These are phyloP conservation scores for Hermaeophaga mercurialis DNA, from an alignment of 2,888 invertebrate species.

Conservation along the genomic window DNA sequence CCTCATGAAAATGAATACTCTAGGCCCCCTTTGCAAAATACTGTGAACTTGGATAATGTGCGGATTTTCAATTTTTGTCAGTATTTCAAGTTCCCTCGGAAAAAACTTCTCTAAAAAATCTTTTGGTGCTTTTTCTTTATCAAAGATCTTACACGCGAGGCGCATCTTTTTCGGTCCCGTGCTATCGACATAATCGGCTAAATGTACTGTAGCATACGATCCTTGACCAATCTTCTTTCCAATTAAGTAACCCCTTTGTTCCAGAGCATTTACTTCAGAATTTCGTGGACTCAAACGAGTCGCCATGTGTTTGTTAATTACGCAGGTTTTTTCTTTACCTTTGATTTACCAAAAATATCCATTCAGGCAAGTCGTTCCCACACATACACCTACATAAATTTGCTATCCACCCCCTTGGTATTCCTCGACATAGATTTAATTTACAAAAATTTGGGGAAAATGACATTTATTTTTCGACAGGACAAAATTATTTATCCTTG, in stretches of 20 bases:
- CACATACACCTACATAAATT: conserved; percentile 37
- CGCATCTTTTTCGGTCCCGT: conserved; percentile 73
- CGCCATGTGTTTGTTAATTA: conserved; percentile 62
- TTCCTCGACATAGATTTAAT: conserved; percentile 37
- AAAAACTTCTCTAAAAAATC: conserved; percentile 93
- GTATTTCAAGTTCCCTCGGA: conserved; percentile 88
- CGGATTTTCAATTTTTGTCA: conserved; percentile 87
- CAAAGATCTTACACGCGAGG: conserved; percentile 89
- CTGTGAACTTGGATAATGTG: conserved; percentile 90
- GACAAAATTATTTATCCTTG: conserved; percentile 42
- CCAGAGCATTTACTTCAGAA: conserved; percentile 84
- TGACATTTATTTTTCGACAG: conserved; percentile 41
- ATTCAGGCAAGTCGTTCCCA: conserved; percentile 37
- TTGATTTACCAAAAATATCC: conserved; percentile 40
- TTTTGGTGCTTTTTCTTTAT: conserved; percentile 83
- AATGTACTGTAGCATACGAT: conserved; percentile 88
- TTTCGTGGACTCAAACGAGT: conserved; percentile 75
- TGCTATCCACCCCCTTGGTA: conserved; percentile 32
- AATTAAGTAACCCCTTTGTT: conserved; percentile 82
- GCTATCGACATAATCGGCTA: conserved; percentile 80
- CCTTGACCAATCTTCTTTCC: conserved; percentile 86
- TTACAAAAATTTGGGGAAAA: conserved; percentile 40
- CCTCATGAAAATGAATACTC: conserved; percentile 90
- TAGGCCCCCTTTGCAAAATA: conserved; percentile 79
- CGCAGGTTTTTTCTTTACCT: conserved; percentile 34